Base-by-base conservation (phyloP, 2,113 vertebrate genomes). In the Austrofundulus limnaeus region DNA sequence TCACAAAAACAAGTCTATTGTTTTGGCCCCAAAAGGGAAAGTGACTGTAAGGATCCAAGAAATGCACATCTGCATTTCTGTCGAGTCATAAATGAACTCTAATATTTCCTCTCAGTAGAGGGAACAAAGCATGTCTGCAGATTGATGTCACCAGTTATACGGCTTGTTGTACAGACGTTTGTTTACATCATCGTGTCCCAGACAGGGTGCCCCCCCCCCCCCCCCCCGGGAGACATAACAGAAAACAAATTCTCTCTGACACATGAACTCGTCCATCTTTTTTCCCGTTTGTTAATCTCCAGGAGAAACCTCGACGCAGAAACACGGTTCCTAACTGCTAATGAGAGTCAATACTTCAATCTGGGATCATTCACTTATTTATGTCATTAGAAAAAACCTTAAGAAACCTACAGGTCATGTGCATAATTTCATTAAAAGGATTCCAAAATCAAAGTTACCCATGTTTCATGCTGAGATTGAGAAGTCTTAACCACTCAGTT, bases 271-370 rank as follows among this genome's bases (percentile, higher is more conserved):
- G 39, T 49, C 20, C 43, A 14, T 72, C 69, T 81, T 66, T 75
- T 41, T 25, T 73, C 34, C 46, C 67, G 48, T 73, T 58, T 77
- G 77, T 37, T 49, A 1, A 0, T 67, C 58, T 74, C 62, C 1
- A 28, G 61, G 60, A 82, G 72, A 70, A 65, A 48, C 31, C 42
- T 24, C 14, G 0, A 5, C 57, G 46, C 34, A 25, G 43, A 59
- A 55, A 61, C 2, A 47, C 24, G 5, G 39, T 85, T 67, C 81
- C 75, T 81, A 39, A 56, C 72, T 73, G 50, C 77, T 87, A 86
- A 87, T 87, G 83, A 82, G 77, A 70, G 61, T 73, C 78, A 84
- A 88, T 87, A n/a, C n/a, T n/a, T n/a, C n/a, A n/a, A n/a, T n/a
- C n/a, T n/a, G n/a, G n/a, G n/a, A n/a, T n/a, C n/a, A n/a, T n/a